A percentile compares a stretch with the other conserved stretches of the same genome.
These are phyloP conservation scores for Diachasmimorpha longicaudata DNA, from an alignment of 1,140 invertebrate species.

Conservation along the genomic window DNA sequence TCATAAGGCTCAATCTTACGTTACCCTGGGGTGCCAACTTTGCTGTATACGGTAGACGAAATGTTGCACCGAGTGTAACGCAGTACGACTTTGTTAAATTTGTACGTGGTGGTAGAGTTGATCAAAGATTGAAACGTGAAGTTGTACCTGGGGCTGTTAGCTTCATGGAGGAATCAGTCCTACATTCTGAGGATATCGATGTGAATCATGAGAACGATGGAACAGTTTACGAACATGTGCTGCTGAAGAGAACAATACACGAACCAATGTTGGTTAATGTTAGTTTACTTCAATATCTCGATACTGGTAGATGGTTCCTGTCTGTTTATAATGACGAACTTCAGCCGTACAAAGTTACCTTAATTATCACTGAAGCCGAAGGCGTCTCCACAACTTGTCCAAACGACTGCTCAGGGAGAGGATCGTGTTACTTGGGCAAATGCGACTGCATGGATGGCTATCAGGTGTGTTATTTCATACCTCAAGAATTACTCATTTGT, in stretches of 20 bases:
- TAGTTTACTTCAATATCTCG: slow-evolving; percentile 85
- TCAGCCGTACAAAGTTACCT: slow-evolving; percentile 79
- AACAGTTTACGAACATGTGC: slow-evolving; percentile 43
- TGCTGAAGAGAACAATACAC: slow-evolving; percentile 61
- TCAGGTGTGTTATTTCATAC: slow-evolving; percentile 83
- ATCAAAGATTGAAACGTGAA: slow-evolving; percentile 71
- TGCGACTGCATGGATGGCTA: slow-evolving; percentile 96
- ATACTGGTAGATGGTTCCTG: slow-evolving; percentile 93
- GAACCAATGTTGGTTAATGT: slow-evolving; percentile 81
- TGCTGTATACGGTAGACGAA: slow-evolving; percentile 90
- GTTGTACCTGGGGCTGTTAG: slow-evolving; percentile 54
- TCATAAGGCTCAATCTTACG: slow-evolving; percentile 88
- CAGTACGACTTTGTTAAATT: slow-evolving; percentile 96
- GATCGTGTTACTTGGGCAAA: slow-evolving; percentile 92
- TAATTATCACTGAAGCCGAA: slow-evolving; percentile 83
- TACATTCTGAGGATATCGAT: slow-evolving; percentile 40
- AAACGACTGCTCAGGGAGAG: slow-evolving; percentile 93
- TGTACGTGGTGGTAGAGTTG: slow-evolving; percentile 80
- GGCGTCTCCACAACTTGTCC: slow-evolving; percentile 88
- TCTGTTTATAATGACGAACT: slow-evolving; percentile 95
- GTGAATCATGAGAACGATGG: background rate
- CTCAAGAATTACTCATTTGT: too few relatives aligned
- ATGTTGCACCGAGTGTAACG: slow-evolving; percentile 91
- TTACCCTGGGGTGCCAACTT: slow-evolving; percentile 90
- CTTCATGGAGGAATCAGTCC: slow-evolving; percentile 57